phyloP scores from a whole-genome alignment of 2,797 vertebrate genomes.

The Melanotaenia maccullochi region DNA sequence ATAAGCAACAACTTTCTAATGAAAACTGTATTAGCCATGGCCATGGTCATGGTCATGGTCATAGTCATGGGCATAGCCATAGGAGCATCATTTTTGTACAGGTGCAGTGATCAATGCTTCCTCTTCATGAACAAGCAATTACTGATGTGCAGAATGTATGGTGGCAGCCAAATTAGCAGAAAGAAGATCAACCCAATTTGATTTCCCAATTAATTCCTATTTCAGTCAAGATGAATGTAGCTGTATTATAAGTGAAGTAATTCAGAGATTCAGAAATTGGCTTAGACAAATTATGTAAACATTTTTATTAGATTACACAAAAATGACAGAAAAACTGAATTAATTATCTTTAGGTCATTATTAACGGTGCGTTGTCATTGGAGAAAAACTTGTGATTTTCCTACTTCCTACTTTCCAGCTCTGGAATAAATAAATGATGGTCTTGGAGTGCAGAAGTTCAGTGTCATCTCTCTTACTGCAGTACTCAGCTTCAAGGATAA shows the following conservation, averaged over 20 bases:
- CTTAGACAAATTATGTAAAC: slow-evolving; percentile 13
- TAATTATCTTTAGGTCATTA: slow-evolving; percentile 30
- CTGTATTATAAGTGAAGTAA: not conserved
- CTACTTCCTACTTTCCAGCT: slow-evolving; percentile 12
- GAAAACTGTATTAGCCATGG: not conserved
- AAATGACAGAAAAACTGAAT: slow-evolving; percentile 20
- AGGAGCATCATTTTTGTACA: not conserved
- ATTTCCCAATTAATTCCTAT: slow-evolving; percentile 14
- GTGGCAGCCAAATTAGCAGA: not conserved
- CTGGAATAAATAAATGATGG: slow-evolving; percentile 69
- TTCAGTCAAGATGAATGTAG: not conserved
- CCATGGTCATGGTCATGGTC: not conserved
- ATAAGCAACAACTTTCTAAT: not conserved
- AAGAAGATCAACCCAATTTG: not conserved
- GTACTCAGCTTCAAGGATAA: slow-evolving; percentile 61
- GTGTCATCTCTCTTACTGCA: slow-evolving; percentile 48
- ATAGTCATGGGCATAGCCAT: not conserved
- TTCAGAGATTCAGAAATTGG: not conserved
- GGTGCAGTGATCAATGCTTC: not conserved
- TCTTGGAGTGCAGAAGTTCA: slow-evolving; percentile 44
- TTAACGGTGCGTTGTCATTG: slow-evolving; percentile 7
- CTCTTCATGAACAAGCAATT: slow-evolving; percentile 1
- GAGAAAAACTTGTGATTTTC: slow-evolving; percentile 5
- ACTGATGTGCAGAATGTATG: slow-evolving; percentile 1
- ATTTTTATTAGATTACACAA: slow-evolving; percentile 35